Percentiles rank a stretch among this genome's conserved stretches.
phyloP scores from a whole-genome alignment of 1,140 invertebrate genomes.

The Monochamus saltuarius region DNA sequence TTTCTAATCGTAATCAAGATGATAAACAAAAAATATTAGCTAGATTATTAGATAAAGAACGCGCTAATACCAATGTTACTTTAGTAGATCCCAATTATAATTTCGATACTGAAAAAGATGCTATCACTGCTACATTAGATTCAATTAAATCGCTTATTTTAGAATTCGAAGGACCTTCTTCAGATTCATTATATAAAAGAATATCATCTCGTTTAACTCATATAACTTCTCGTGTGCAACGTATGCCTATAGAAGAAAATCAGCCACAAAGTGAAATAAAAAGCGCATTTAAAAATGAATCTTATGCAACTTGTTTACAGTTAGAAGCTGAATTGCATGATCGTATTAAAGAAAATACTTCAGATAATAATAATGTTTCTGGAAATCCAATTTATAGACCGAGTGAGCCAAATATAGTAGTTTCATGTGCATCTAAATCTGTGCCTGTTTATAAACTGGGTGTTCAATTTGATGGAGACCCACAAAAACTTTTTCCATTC shows the following conservation, averaged over 20 bases:
- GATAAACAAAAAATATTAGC: neutral
- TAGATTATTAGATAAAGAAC: neutral
- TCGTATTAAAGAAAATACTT: neutral
- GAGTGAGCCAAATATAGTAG: neutral
- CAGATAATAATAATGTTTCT: neutral
- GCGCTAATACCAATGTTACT: neutral
- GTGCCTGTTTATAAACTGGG: neutral
- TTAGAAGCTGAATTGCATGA: constrained; percentile 4
- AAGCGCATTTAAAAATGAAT: neutral
- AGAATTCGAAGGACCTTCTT: neutral
- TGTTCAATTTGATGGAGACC: constrained; percentile 12
- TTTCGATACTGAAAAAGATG: neutral
- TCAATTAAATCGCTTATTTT: neutral
- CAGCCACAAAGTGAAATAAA: neutral
- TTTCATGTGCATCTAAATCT: neutral
- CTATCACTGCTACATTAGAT: neutral
- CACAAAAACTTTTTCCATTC: constrained; percentile 11
- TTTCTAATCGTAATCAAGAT: neutral
- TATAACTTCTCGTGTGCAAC: constrained; percentile 5
- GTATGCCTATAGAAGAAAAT: neutral
- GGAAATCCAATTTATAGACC: no score
- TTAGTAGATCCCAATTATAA: neutral
- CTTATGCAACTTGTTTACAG: constrained; percentile 3
- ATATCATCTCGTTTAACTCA: neutral
- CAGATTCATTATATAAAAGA: no score